phyloP scores from a whole-genome alignment of 2,113 vertebrate species.

The Tympanuchus pallidicinctus region DNA sequence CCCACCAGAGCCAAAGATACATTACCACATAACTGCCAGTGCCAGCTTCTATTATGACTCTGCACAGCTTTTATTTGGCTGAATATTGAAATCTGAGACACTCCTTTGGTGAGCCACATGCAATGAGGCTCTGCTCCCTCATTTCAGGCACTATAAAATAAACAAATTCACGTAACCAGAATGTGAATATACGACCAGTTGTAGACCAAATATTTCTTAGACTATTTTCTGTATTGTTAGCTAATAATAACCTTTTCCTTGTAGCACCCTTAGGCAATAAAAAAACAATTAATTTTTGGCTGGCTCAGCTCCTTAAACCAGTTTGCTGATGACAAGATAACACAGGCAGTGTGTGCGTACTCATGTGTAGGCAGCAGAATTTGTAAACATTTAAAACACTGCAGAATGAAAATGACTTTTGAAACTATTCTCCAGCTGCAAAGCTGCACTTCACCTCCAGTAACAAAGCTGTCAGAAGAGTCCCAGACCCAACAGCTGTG shows the following conservation, averaged over 20 bases:
- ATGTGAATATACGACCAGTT: neutral
- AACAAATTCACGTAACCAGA: neutral
- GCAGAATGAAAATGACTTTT: neutral
- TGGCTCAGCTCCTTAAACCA: neutral
- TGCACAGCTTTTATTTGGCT: neutral
- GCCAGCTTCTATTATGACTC: neutral
- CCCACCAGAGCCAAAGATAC: neutral
- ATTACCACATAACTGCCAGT: fast-evolving
- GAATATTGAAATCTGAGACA: neutral
- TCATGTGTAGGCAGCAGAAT: neutral
- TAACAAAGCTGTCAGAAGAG: neutral
- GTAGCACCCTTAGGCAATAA: neutral
- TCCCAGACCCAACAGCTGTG: neutral
- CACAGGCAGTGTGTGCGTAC: fast-evolving
- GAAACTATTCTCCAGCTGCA: neutral
- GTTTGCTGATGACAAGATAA: neutral
- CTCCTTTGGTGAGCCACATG: neutral
- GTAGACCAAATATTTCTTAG: neutral
- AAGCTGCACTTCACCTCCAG: neutral
- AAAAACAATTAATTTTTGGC: neutral
- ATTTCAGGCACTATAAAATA: neutral
- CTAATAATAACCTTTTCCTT: neutral
- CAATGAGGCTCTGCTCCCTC: neutral
- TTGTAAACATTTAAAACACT: neutral
- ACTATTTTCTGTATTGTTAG: neutral